Evolutionary conservation across 2,113 vertebrate species (phyloP).

Genomic region (Coturnix japonica): DNA sequence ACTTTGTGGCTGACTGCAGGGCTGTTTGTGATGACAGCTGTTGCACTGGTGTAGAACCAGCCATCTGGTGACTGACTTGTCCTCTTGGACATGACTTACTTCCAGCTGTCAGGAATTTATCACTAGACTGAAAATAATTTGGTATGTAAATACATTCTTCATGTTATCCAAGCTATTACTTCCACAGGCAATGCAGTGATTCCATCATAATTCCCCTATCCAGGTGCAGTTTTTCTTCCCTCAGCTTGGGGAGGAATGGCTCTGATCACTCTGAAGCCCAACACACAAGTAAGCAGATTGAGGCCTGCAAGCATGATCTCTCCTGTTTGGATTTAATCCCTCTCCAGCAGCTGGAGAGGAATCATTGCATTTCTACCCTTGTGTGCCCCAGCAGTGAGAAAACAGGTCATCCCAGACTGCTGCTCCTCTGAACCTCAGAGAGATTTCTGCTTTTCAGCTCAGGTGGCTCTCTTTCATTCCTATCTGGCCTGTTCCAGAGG

Average conservation of each 20-base stretch:
- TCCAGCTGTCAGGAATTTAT: constrained; percentile 59
- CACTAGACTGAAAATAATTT: constrained; percentile 47
- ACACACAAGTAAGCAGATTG: background rate
- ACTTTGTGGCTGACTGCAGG: constrained; percentile 13
- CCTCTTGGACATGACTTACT: constrained; percentile 47
- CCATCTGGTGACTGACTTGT: constrained; percentile 52
- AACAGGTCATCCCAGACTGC: background rate
- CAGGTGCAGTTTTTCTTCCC: background rate
- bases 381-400: background rate
- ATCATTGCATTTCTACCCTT: background rate
- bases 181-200: background rate
- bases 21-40: constrained; percentile 61
- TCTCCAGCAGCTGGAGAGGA: background rate
- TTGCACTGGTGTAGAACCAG: constrained; percentile 40
- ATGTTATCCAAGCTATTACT: constrained; percentile 11
- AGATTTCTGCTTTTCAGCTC: background rate
- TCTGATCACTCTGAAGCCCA: background rate
- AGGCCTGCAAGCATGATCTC: background rate
- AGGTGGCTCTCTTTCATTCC: background rate
- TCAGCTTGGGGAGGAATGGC: background rate
- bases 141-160: constrained; percentile 61
- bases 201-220: background rate
- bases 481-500: background rate
- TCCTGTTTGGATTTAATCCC: background rate
- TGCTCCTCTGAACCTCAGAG: background rate